Base-by-base conservation (phyloP, 2,113 vertebrate species). In the Dasypus novemcinctus region DNA sequence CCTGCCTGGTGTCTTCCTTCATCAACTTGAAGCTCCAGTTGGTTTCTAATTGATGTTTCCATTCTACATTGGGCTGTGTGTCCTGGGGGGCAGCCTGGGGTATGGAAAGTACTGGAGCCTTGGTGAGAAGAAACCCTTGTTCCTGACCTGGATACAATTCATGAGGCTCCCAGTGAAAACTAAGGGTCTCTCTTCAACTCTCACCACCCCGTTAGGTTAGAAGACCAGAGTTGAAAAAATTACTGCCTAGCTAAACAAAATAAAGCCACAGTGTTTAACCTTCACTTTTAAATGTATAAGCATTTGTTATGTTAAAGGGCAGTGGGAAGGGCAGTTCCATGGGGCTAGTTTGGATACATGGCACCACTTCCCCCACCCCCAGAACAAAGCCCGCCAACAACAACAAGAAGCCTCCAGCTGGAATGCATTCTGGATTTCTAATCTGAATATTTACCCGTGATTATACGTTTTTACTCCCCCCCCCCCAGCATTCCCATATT, bases 341-440 rank as follows among this genome's bases (percentile, higher is more conserved):
- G 25, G 91, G 75, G 54, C 76, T 36, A 23, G 36, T 91, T 94
- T 94, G 81, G 74, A 92, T 41, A 69, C 61, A 84, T 29, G 25
- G 46, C 36, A n/a, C 41, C 23, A 10, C 54, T 78, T 54, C 52
- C 61, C 85, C 75, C 43, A 9, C 49, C 54, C 84, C 63, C 81
- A 85, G 88, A 78, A 71, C 79, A 76, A 91, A 92, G 4, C 74
- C 78, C 36, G 96, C 97, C 97, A 97, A 95, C 72, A 95, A 69
- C 57, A 95, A 90, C 95, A 97, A 12, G 38, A 82, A 86, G 27
- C 74, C 36, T n/a, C 61, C 95, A 94, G 93, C 86, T 93, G 97
- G 94, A 97, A 95, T 82, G 74, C 78, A 64, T 92, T 97, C 94
- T 92, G 85, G 78, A 54, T 94, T 90, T 96, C 94, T 88, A 83